Evolutionary conservation across 2,113 vertebrate species (phyloP).

Genomic region (Bathybates hornii): DNA sequence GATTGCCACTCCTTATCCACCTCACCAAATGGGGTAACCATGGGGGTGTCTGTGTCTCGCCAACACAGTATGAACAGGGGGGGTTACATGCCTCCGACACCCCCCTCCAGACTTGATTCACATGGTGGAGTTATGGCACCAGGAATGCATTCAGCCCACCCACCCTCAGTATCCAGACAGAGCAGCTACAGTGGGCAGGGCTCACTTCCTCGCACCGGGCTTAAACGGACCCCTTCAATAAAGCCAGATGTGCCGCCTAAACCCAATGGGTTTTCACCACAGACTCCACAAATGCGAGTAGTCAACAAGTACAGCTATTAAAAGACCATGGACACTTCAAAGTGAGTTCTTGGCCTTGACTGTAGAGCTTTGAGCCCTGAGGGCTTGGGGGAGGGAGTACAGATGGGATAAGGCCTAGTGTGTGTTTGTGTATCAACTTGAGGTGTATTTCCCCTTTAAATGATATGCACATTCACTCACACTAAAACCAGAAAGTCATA

Average conservation of each 20-base stretch:
- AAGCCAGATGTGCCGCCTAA: slow-evolving; percentile 98
- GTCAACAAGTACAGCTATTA: slow-evolving; percentile 98
- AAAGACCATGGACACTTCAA: slow-evolving; percentile 44
- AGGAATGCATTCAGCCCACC: slow-evolving; percentile 83
- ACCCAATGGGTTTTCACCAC: slow-evolving; percentile 88
- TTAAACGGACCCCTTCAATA: slow-evolving; percentile 95
- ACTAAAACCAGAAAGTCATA: slow-evolving; percentile 67
- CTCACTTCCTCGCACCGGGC: slow-evolving; percentile 89
- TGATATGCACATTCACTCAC: slow-evolving; percentile 53
- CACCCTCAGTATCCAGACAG: slow-evolving; percentile 87
- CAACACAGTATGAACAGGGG: slow-evolving; percentile 92
- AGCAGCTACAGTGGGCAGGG: slow-evolving; percentile 92
- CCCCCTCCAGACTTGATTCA: slow-evolving; percentile 92
- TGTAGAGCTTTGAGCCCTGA: slow-evolving; percentile 34
- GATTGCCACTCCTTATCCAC: slow-evolving; percentile 95
- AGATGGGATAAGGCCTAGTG: slow-evolving; percentile 42
- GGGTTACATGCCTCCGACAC: slow-evolving; percentile 81
- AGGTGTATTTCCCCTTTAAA: slow-evolving; percentile 55
- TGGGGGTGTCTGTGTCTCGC: slow-evolving; percentile 88
- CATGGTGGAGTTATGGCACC: slow-evolving; percentile 78
- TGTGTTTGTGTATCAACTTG: slow-evolving; percentile 50
- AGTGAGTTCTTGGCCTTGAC: slow-evolving; percentile 60
- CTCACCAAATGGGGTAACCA: slow-evolving; percentile 89
- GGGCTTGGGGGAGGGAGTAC: slow-evolving; percentile 1
- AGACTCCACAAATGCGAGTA: slow-evolving; percentile 88